Base-by-base conservation (phyloP, 1,140 invertebrate genomes). In the Spodoptera litura region DNA sequence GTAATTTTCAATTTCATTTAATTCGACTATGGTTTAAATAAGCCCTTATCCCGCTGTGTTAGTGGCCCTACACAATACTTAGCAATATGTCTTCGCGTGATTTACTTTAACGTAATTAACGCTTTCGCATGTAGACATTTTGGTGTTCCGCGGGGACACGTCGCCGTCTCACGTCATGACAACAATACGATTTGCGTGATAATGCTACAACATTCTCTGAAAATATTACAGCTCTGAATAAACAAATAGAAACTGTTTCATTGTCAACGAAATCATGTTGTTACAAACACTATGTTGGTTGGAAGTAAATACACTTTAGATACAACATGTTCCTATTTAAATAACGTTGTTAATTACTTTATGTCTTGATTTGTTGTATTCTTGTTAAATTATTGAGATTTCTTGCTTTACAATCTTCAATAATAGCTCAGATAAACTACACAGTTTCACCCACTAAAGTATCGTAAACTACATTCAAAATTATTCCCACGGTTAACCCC, bases 91-190 rank as follows among this genome's bases (percentile, higher is more conserved):
- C 87, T 84, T 82, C 84, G 75, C 74, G 85, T 87, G 83, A 88
- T 88, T 87, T 86, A 85, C 81, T 88, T 86, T 80, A 84, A 82
- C 78, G 83, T 83, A 88, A 88, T 88, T 84, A 88, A 87, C 85
- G 85, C 83, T 81, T 83, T 85, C 83, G 79, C 81, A 81, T 85
- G 78, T 80, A 82, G 83, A 82, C 85, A 80, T 87, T 83, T 83
- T 78, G 72, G 82, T 75, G 78, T 79, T 82, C 82, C 79, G 44
- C 49, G 59, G 61, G 72, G 74, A 78, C 76, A 58, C 52, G 55
- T 44, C 8, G 66, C 49, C 49, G 4, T 77, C 58, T 53, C 44
- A 55, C 64, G 53, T 75, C 59, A 64, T 51, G 38, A 38, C 59
- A 75, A 75, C 73, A 75, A 75, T 75, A 75, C 59, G 44, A 75